These are phyloP conservation scores for Scaptomyza montana DNA, from an alignment of 1,140 invertebrate species.

Conservation along the genomic window DNA sequence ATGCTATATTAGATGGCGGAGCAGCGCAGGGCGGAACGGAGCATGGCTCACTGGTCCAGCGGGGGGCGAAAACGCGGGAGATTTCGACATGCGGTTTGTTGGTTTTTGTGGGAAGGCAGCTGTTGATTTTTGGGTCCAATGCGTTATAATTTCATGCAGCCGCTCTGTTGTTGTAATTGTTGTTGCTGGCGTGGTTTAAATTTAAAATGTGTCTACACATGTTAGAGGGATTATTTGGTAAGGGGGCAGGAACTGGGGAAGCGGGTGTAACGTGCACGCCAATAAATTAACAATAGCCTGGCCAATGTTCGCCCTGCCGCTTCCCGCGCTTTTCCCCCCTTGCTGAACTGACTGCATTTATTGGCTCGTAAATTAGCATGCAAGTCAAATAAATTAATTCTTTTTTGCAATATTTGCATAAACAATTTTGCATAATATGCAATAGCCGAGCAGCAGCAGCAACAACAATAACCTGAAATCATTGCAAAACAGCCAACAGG, in stretches of 20 bases:
- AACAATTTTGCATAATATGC: slow-evolving; percentile 82
- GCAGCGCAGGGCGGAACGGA: neutral
- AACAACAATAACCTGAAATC: slow-evolving; percentile 36
- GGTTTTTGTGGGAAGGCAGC: slow-evolving; percentile 76
- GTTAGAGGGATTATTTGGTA: slow-evolving; percentile 9
- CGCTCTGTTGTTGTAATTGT: slow-evolving; percentile 28
- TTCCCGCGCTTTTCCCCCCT: slow-evolving; percentile 1
- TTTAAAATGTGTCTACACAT: slow-evolving; percentile 75
- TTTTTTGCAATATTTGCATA: slow-evolving; percentile 81
- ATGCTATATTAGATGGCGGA: slow-evolving; percentile 6
- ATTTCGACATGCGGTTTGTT: slow-evolving; percentile 73
- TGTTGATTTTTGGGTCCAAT: slow-evolving; percentile 78
- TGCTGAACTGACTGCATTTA: slow-evolving; percentile 55
- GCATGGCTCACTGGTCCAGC: slow-evolving; percentile 9
- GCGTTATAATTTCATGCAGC: slow-evolving; percentile 75
- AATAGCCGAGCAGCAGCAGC: slow-evolving; percentile 52
- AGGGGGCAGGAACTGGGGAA: neutral
- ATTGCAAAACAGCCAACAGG: slow-evolving; percentile 53
- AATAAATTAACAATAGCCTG: slow-evolving; percentile 77
- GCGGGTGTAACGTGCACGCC: slow-evolving; percentile 37
- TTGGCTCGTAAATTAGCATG: slow-evolving; percentile 81
- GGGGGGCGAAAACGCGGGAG: slow-evolving; percentile 16
- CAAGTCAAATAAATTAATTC: slow-evolving; percentile 82
- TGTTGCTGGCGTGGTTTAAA: slow-evolving; percentile 54
- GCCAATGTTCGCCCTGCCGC: slow-evolving; percentile 36